Conservation (phyloP, 2,113 vertebrate species). For the Thomomys bottae region DNA sequence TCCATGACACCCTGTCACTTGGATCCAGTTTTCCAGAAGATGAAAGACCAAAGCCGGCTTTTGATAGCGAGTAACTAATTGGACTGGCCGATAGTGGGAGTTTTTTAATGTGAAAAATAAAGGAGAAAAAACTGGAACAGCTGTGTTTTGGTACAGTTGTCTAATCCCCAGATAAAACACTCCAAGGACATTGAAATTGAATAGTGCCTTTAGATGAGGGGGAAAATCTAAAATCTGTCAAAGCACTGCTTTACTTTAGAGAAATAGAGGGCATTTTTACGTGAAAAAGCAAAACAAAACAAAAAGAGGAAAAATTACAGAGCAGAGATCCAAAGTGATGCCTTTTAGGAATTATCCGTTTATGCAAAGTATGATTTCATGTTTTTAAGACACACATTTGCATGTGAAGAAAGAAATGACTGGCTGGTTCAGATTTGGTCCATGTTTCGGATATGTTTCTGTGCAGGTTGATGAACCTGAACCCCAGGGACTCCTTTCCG, state of each 20-base stretch:
- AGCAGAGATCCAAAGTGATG: not conserved
- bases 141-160: constrained; percentile 89
- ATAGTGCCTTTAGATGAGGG: constrained; percentile 64
- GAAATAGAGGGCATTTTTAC: constrained; percentile 70
- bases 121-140: constrained; percentile 85
- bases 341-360: constrained; percentile 46
- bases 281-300: not conserved
- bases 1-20: constrained; percentile 90
- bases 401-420: not conserved
- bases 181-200: constrained; percentile 84
- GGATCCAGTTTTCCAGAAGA: constrained; percentile 88
- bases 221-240: constrained; percentile 70
- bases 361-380: not conserved
- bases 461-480: not conserved
- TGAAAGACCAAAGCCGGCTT: constrained; percentile 89
- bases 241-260: constrained; percentile 67
- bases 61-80: constrained; percentile 92
- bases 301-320: not conserved
- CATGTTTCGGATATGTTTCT: constrained; percentile 35
- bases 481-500: not conserved
- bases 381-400: not conserved
- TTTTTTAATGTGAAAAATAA: constrained; percentile 84
- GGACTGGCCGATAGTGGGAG: constrained; percentile 85
- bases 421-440: not conserved
- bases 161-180: constrained; percentile 83